Conservation (phyloP, 1,140 invertebrate species). For the Bombyx mandarina region DNA sequence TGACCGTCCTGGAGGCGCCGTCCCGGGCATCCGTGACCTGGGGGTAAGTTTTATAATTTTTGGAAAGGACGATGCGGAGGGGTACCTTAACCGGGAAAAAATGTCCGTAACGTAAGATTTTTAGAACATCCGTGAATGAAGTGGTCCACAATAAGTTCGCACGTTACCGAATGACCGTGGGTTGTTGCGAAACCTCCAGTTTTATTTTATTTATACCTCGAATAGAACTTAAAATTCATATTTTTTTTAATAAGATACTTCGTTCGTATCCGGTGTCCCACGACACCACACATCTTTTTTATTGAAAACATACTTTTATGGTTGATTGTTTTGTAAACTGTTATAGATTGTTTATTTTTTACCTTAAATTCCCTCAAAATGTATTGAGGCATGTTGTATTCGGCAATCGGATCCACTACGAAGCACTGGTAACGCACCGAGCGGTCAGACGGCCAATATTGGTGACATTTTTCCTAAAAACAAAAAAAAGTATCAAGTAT, state of each 20-base stretch:
- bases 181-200: too few species aligned
- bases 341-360: not conserved
- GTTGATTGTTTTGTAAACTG: not conserved
- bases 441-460: conserved; percentile 98
- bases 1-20: conserved; percentile 94
- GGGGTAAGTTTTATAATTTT: not conserved
- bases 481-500: conserved; percentile 11
- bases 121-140: too few species aligned
- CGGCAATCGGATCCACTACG: conserved; percentile 98
- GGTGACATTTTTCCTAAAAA: conserved; percentile 94
- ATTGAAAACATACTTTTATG: not conserved
- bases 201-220: too few species aligned
- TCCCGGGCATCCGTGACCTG: conserved; percentile 91
- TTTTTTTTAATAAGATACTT: too few species aligned
- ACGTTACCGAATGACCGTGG: too few species aligned
- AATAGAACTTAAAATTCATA: too few species aligned
- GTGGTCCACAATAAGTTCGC: too few species aligned
- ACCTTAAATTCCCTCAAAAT: conserved; percentile 98
- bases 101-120: too few species aligned
- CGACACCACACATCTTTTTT: too few species aligned
- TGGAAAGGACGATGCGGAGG: too few species aligned
- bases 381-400: conserved; percentile 99
- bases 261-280: too few species aligned
- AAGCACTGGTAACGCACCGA: conserved; percentile 97
- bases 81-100: too few species aligned